Percentiles rank a stretch among this genome's conserved stretches.
Conservation (phyloP, 2,888 invertebrate genomes). For the Galerucella calmariensis region DNA sequence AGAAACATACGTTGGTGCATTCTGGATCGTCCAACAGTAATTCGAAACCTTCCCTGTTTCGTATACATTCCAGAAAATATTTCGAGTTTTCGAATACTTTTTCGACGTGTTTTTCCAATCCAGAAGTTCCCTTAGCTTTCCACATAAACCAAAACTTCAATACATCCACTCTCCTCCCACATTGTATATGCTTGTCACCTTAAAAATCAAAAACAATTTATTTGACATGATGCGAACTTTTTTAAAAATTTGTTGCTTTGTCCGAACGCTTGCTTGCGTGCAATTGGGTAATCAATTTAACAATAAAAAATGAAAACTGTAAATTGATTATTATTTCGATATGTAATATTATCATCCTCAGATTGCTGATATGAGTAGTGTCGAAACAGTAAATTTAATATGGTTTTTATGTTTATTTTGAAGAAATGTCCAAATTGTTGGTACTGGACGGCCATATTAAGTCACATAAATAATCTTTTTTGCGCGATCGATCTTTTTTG, state of each 20-base stretch:
- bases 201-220: constrained; percentile 32
- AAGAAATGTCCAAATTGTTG: no score
- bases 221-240: neutral
- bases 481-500: no score
- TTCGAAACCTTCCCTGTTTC: constrained; percentile 76
- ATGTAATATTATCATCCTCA: no score
- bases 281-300: no score
- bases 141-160: constrained; percentile 99
- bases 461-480: no score
- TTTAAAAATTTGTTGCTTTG: neutral
- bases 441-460: no score
- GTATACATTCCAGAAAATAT: constrained; percentile 76
- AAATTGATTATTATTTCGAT: no score
- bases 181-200: constrained; percentile 95
- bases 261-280: no score
- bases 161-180: constrained; percentile 94
- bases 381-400: no score
- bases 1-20: constrained; percentile 95
- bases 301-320: no score
- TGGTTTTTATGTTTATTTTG: no score
- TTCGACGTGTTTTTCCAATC: constrained; percentile 82
- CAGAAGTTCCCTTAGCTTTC: constrained; percentile 90
- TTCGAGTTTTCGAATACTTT: constrained; percentile 80
- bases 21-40: constrained; percentile 84
- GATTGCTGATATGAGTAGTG: no score